phyloP scores from a whole-genome alignment of 2,113 vertebrate genomes.

The Entomyzon cyanotis region DNA sequence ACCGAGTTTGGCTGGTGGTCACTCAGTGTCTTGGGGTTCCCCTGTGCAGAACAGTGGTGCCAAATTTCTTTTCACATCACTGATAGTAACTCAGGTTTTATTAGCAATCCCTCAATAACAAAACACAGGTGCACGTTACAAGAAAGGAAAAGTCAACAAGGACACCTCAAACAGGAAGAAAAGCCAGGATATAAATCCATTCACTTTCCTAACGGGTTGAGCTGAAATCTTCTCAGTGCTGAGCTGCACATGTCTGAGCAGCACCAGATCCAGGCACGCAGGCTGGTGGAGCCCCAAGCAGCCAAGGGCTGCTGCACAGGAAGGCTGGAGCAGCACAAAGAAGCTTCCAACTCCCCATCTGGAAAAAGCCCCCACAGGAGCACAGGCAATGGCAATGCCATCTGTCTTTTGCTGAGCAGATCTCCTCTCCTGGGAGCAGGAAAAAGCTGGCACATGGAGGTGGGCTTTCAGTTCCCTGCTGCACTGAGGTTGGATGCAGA shows the following conservation, averaged over 20 bases:
- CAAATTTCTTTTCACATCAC: neutral
- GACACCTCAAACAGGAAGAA: neutral
- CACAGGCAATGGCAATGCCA: slow-evolving; percentile 10
- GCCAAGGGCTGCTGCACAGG: neutral
- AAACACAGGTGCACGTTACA: neutral
- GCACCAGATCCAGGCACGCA: rapidly evolving
- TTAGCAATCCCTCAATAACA: neutral
- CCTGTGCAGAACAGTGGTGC: rapidly evolving
- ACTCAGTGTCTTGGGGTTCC: neutral
- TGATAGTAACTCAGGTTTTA: neutral
- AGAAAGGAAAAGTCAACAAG: neutral
- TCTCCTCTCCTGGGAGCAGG: slow-evolving; percentile 15
- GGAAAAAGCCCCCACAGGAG: slow-evolving; percentile 53
- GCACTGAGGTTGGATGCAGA: neutral
- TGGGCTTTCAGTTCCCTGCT: slow-evolving; percentile 6
- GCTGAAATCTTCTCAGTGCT: neutral
- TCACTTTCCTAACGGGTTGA: neutral
- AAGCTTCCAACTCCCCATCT: slow-evolving; percentile 52
- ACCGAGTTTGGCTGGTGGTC: neutral
- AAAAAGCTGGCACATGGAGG: slow-evolving; percentile 9
- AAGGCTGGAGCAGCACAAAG: slow-evolving; percentile 35
- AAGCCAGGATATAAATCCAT: neutral
- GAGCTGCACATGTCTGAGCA: neutral
- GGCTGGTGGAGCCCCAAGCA: neutral
- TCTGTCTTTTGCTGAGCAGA: slow-evolving; percentile 8